Percentiles rank a stretch among this genome's conserved stretches.
Conservation (phyloP, 1,140 invertebrate species). For the Formica selysi region DNA sequence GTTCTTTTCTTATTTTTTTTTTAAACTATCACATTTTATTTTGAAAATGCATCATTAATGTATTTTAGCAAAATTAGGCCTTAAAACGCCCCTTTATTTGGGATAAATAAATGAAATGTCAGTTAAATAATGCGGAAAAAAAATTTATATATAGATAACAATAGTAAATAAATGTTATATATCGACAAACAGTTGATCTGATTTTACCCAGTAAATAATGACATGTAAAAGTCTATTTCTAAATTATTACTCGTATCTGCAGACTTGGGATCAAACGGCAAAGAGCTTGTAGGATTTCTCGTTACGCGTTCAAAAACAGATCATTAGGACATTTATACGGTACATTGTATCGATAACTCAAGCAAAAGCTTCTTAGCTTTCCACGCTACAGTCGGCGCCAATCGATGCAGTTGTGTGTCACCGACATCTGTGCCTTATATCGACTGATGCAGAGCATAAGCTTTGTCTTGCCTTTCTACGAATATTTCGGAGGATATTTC, state of each 20-base stretch:
- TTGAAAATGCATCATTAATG: not conserved
- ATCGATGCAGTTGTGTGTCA: conserved; percentile 40
- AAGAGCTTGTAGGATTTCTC: not conserved
- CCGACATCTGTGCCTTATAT: conserved; percentile 44
- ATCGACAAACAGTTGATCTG: not conserved
- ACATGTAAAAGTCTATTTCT: not conserved
- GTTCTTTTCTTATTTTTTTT: not conserved
- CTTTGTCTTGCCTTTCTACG: conserved; percentile 57
- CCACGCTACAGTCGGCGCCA: conserved; percentile 7
- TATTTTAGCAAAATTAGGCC: not conserved
- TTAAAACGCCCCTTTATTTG: not conserved
- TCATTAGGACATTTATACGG: conserved; percentile 49
- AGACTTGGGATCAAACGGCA: not conserved
- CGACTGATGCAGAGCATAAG: conserved; percentile 47
- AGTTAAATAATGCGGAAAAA: not conserved
- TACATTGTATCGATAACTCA: conserved; percentile 32
- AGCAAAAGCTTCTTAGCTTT: conserved; percentile 45
- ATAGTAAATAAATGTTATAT: not conserved
- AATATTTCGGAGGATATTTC: conserved; percentile 53
- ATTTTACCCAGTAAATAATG: not conserved
- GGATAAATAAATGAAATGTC: not conserved
- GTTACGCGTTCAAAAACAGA: conserved; percentile 22
- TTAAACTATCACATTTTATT: not conserved
- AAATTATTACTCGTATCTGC: not conserved
- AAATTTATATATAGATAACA: not conserved